Evolutionary conservation across 1,140 invertebrate species (phyloP), one percentile per base, ranked within the genome.

Genomic region (Trichomalopsis sarcophagae): DNA sequence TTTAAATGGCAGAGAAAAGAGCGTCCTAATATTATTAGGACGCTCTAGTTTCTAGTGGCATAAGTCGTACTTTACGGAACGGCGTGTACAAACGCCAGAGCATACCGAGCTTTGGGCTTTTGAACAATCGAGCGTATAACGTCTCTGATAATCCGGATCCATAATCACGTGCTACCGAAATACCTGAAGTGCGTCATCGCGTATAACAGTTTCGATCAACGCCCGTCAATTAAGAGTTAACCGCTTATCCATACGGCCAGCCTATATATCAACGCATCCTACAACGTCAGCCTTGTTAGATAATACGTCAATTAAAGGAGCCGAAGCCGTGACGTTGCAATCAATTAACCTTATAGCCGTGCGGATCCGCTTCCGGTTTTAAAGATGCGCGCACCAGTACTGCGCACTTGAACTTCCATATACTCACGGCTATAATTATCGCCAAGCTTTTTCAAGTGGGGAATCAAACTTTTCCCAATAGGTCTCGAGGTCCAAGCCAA

Each of bases 191-290:
- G 66, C 83, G 77, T 80, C 76, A 80, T 74, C 62, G 30, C 66
- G 44, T 74, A 79, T 84, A 80, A 74, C 83, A 77, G 30, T 80
- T 74, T 80, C 66, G 76, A 80, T 80, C 68, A 62, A 62, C 68
- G 68, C 36, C 44, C 66, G 27, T 78, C 83, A 74, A 79, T 84
- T 71, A 78, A 27, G 27, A 50, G 75, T 69, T 74, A 84, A 84
- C 5, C 40, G 47, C 77, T 62, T 73, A 44, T 17, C 21, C 50
- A 3, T 27, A 77, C 2, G 4, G 30, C 1, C 1, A 44, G 76
- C 14, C 6, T 17, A 40, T 47, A 33, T 33, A 23, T 23, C 3
- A 62, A 50, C 27, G 17, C 50, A 33, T 13, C 13, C 50, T 21
- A 21, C 14, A 44, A 14, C 62, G 50, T 27, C 74, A n/a, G 30